Base-by-base conservation (phyloP, 2,888 invertebrate species). In the Heteropelma amictum region DNA sequence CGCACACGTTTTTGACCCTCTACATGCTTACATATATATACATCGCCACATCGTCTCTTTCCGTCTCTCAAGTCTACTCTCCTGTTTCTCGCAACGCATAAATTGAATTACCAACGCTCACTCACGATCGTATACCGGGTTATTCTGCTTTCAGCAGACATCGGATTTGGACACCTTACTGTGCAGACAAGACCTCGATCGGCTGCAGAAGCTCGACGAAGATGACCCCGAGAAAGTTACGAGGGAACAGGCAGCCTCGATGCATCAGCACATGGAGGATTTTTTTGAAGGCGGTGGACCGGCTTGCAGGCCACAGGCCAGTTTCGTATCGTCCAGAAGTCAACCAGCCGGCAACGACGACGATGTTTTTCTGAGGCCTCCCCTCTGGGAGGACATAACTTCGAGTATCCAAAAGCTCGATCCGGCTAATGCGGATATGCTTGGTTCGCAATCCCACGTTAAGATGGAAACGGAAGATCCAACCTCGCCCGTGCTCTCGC, bases 361-460 rank as follows among this genome's bases (percentile, higher is more conserved):
- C 90, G 96, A 97, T 90, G 94, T 95, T 63, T 96, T 95, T 90
- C 93, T 96, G 81, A 94, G 96, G 84, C 96, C 96, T 47, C 95
- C 96, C 30, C 92, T 96, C 42, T 97, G 97, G 97, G 96, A 97
- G 90, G 96, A 97, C 91, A 96, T 97, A 88, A 94, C 96, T 79
- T 95, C 95, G 89, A 96, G 96, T 86, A 96, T 96, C 90, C 94
- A 96, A 88, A 96, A 96, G 89, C 94, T 96, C 86, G 96, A 97
- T 89, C 95, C 96, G 26, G 96, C 96, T 89, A 96, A 96, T 88
- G 96, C 96, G 63, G 95, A 95, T 85, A 96, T 96, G 95, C 90
- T 96, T 82, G 94, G 94, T 78, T 92, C 94, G 64, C 90, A 93
- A 89, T 47, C 76, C 2, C 95, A 95, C 88, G 94, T 96, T 82